A percentile compares a stretch with the other conserved stretches of the same genome.
phyloP scores from a whole-genome alignment of 2,113 vertebrate species.

The Heterotilapia buettikoferi region DNA sequence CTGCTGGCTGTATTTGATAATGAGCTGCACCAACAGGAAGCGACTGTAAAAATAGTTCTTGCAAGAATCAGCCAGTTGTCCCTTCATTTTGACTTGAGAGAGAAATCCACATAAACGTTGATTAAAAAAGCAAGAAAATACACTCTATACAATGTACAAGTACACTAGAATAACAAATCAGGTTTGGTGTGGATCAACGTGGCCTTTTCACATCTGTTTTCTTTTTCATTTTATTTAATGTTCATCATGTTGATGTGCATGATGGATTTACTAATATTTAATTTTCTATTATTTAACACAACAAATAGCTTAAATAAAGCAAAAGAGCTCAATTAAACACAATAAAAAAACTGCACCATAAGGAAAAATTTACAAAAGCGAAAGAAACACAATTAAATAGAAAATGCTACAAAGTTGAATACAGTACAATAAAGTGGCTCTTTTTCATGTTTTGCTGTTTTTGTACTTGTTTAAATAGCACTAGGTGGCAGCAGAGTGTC shows the following conservation, averaged over 20 bases:
- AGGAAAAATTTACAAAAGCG: background rate
- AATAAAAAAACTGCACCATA: background rate
- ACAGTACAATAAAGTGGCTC: background rate
- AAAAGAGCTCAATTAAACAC: background rate
- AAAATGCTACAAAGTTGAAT: background rate
- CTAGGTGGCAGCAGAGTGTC: slow-evolving; percentile 4
- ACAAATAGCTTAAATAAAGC: background rate
- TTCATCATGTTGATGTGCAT: background rate
- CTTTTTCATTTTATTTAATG: background rate
- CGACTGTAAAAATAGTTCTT: background rate
- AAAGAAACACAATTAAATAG: background rate
- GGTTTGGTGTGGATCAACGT: background rate
- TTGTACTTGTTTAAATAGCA: background rate
- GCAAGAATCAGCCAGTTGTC: background rate
- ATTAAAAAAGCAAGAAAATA: background rate
- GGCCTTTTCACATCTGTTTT: background rate
- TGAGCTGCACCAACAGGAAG: background rate
- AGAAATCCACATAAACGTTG: background rate
- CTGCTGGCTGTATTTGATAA: background rate
- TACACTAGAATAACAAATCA: background rate
- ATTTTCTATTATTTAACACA: background rate
- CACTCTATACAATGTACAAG: background rate
- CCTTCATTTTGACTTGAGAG: background rate
- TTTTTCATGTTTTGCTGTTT: background rate
- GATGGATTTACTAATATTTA: background rate